Evolutionary conservation across 2,888 invertebrate genomes (phyloP), one percentile per base, ranked within the genome.

Genomic region (Xylota segnis): DNA sequence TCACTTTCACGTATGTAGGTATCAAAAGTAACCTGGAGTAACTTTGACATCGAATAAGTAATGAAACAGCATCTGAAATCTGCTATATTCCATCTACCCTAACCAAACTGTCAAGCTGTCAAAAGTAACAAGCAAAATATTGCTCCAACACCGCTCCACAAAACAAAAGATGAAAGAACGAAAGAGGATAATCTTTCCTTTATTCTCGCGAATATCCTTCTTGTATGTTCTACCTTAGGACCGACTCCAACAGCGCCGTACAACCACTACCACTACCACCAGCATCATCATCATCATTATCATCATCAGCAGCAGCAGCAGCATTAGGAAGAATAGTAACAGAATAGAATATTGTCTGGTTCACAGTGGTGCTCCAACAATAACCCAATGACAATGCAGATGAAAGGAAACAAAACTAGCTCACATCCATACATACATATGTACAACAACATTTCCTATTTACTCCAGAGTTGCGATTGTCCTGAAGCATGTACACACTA

Each of bases 351-450:
- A 10, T 7, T 32, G 37, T 50, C 50, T 43, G 37, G 59, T 61
- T 37, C 29, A 63, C 32, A 70, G 34, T 43, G 54, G 45, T 32
- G 34, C 29, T 3, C 50, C 47, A 50, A 79, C 79, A 74, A 79
- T 58, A 79, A 74, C 79, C 74, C 65, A 65, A 65, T 70, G 76
- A 76, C 56, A 58, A 50, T n/a, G 43, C 43, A 47, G 34, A 65
- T 18, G 37, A 56, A 82, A 50, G 59, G n/a, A 40, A 70, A 58
- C 18, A 77, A 29, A 75, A 66, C 27, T 32, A 68, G 9, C 16
- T 12, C 10, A 54, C 40, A 12, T 37, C 6, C 10, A 37, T 7
- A 54, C 40, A 12, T 37, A 37, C 10, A 37, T 7, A 6, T 5
- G 32, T 32, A 37, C 29, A 56, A 56, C n/a, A 14, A 32, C 14